phyloP scores from a whole-genome alignment of 2,113 vertebrate genomes.

The Vicugna pacos region DNA sequence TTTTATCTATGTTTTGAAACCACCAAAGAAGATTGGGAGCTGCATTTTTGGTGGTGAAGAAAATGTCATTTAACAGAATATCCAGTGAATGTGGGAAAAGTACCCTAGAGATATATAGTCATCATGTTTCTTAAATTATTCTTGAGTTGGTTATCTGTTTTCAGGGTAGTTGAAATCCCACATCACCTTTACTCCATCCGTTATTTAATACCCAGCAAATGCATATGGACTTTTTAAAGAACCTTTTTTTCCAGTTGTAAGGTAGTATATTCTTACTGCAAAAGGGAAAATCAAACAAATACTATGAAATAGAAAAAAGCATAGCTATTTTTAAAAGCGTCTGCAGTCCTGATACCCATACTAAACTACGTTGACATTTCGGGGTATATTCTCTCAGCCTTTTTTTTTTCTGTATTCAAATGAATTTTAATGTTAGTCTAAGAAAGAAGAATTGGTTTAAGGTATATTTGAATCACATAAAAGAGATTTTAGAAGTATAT shows the following conservation, averaged over 20 bases:
- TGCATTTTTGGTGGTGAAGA: neutral
- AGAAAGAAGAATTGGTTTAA: neutral
- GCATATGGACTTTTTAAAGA: neutral
- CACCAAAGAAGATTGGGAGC: neutral
- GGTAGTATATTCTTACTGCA: neutral
- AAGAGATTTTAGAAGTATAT: neutral
- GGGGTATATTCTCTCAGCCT: neutral
- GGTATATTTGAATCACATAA: neutral
- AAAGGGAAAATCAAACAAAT: neutral
- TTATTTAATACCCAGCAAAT: slow-evolving; percentile 1
- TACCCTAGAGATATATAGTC: neutral
- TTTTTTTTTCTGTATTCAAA: neutral
- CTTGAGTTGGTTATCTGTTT: neutral
- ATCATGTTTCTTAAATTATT: neutral
- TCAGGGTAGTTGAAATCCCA: neutral
- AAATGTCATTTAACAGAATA: neutral
- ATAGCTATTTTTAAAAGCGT: neutral
- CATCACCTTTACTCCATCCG: neutral
- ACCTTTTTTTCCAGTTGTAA: neutral
- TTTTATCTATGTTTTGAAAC: neutral
- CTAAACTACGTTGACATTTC: neutral
- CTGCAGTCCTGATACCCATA: neutral
- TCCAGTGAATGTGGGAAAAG: neutral
- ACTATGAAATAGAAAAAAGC: neutral
- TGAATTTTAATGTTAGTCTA: slow-evolving; percentile 23